phyloP scores from a whole-genome alignment of 2,797 vertebrate genomes.

The Prunella strophiata region DNA sequence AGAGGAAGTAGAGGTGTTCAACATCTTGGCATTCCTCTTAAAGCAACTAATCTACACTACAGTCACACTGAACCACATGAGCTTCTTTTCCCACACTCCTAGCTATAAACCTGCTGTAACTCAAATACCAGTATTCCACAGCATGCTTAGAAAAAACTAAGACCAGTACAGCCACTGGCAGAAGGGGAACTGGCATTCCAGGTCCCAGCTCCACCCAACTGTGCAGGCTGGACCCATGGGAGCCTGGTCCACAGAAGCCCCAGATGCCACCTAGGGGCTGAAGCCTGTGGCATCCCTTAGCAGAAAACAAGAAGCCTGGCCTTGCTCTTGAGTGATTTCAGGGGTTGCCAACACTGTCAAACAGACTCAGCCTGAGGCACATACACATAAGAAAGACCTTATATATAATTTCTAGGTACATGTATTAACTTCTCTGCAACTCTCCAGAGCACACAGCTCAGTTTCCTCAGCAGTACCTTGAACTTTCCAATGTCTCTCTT shows the following conservation, averaged over 20 bases:
- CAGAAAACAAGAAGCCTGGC: neutral
- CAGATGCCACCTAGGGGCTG: neutral
- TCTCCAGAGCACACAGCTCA: neutral
- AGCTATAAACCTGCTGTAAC: neutral
- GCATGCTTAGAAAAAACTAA: neutral
- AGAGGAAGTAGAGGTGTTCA: neutral
- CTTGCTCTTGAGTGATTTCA: neutral
- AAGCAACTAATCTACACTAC: neutral
- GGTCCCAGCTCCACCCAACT: neutral
- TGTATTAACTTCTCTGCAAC: neutral
- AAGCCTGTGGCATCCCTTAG: neutral
- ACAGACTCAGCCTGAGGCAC: neutral
- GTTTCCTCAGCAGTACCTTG: neutral
- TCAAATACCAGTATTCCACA: neutral
- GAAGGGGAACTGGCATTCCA: neutral
- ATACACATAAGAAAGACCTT: neutral
- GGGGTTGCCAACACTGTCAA: neutral
- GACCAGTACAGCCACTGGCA: neutral
- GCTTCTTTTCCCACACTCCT: neutral
- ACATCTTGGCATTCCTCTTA: neutral
- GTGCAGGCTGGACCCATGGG: accelerated
- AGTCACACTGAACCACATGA: neutral
- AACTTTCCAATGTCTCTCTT: neutral
- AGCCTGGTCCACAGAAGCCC: neutral
- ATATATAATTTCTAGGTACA: neutral